Conservation (phyloP, 1,140 invertebrate genomes). For the Aplysia californica region DNA sequence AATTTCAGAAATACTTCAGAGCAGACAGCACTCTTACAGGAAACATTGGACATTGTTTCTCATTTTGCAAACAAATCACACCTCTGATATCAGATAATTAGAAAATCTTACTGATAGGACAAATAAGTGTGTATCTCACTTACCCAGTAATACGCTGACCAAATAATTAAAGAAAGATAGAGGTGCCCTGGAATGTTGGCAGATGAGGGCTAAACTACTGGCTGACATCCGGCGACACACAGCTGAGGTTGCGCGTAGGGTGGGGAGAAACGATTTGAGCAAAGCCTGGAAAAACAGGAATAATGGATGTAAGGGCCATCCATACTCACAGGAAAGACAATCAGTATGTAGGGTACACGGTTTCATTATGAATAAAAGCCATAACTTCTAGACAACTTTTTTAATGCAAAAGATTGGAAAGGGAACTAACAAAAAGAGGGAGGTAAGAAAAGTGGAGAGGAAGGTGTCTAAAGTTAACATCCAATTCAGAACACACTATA, state of each 20-base stretch:
- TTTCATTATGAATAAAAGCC: too few relatives aligned
- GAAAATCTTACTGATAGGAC: too few relatives aligned
- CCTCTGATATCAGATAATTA: neutral
- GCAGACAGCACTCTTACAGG: neutral
- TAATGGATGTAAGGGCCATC: neutral
- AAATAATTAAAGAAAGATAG: constrained; percentile 74
- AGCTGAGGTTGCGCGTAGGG: constrained; percentile 73
- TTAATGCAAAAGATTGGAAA: too few relatives aligned
- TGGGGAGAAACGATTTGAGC: constrained; percentile 76
- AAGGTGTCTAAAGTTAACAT: too few relatives aligned
- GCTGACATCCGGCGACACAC: constrained; percentile 76
- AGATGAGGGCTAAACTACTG: constrained; percentile 75
- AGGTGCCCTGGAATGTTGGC: constrained; percentile 75
- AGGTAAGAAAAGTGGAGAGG: constrained; percentile 25
- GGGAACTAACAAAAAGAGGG: neutral
- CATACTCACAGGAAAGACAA: too few relatives aligned
- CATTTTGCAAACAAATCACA: neutral
- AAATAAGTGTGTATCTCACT: too few relatives aligned
- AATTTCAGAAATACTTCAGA: neutral
- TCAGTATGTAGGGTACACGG: too few relatives aligned
- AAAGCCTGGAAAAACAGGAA: constrained; percentile 69
- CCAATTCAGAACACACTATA: too few relatives aligned
- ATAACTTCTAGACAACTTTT: too few relatives aligned
- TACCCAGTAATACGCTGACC: constrained; percentile 65
- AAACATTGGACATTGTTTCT: neutral